phyloP scores from a whole-genome alignment of 1,140 invertebrate genomes.

The Drosophila ohnishii region DNA sequence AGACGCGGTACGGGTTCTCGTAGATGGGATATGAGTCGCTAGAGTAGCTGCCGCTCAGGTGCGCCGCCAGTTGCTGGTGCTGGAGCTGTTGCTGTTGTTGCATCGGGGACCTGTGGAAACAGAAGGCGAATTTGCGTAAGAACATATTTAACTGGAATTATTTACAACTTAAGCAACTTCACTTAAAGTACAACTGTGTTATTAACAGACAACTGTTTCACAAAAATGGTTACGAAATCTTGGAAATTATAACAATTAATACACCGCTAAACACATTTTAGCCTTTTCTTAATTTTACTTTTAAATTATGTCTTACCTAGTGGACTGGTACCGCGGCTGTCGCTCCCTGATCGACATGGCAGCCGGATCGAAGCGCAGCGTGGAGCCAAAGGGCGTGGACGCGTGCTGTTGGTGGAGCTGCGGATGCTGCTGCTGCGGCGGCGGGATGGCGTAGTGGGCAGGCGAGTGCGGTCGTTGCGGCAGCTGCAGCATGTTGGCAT shows the following conservation, averaged over 20 bases:
- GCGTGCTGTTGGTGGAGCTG: conserved; percentile 49
- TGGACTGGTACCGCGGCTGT: conserved; percentile 55
- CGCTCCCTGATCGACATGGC: conserved; percentile 53
- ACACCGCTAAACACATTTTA: not conserved
- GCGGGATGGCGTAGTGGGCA: conserved; percentile 59
- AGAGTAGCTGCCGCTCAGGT: conserved; percentile 68
- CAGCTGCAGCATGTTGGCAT: conserved; percentile 71
- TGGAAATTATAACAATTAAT: not conserved
- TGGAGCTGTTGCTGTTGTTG: conserved; percentile 55
- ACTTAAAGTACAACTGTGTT: not conserved
- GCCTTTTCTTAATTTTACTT: not conserved
- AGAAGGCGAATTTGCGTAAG: not conserved
- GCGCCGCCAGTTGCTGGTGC: conserved; percentile 44
- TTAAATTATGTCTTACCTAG: conserved; percentile 38
- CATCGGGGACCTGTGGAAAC: conserved; percentile 43
- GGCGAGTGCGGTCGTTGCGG: conserved; percentile 59
- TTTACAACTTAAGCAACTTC: not conserved
- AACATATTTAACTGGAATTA: not conserved
- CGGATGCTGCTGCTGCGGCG: conserved; percentile 55
- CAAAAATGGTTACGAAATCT: not conserved
- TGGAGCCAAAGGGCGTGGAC: conserved; percentile 47
- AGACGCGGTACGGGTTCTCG: conserved; percentile 78
- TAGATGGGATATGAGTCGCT: conserved; percentile 80
- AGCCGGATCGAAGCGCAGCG: conserved; percentile 48
- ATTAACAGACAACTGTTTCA: not conserved